Conservation (phyloP, 2,888 invertebrate genomes). For the Lepidocyrtoides sp. region DNA sequence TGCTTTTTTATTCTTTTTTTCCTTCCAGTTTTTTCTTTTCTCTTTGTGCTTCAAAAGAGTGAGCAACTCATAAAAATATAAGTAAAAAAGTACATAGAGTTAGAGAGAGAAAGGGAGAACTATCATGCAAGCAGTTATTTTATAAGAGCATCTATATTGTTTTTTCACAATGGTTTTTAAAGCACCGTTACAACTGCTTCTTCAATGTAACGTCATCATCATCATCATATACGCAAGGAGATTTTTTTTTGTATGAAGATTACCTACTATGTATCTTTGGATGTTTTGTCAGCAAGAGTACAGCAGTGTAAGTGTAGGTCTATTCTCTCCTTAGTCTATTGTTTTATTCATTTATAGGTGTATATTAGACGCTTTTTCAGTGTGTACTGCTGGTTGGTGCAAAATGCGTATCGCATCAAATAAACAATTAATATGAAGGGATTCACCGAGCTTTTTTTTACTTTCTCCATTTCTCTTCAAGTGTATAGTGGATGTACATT, state of each 20-base stretch:
- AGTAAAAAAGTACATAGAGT: not conserved
- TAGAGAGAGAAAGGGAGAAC: not conserved
- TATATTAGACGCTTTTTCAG: not conserved
- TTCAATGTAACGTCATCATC: conserved; percentile 15
- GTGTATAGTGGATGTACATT: not conserved
- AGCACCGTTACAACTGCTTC: conserved; percentile 22
- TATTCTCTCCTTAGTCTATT: not conserved
- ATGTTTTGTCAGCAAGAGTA: not conserved
- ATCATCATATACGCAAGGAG: no score
- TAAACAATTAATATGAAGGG: not conserved
- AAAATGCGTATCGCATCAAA: not conserved
- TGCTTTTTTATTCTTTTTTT: conserved; percentile 2
- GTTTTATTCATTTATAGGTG: not conserved
- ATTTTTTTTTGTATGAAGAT: not conserved
- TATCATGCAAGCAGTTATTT: not conserved
- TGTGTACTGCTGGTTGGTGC: not conserved
- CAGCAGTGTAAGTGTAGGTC: not conserved
- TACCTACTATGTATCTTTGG: not conserved
- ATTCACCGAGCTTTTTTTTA: not conserved
- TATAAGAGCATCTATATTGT: not conserved
- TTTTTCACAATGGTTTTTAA: conserved; percentile 26
- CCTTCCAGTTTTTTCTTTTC: not conserved
- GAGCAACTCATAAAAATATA: not conserved
- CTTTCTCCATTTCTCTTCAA: not conserved
- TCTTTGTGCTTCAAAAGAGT: not conserved